Evolutionary conservation across 1,140 invertebrate genomes (phyloP).

Genomic region (Eciton burchellii): DNA sequence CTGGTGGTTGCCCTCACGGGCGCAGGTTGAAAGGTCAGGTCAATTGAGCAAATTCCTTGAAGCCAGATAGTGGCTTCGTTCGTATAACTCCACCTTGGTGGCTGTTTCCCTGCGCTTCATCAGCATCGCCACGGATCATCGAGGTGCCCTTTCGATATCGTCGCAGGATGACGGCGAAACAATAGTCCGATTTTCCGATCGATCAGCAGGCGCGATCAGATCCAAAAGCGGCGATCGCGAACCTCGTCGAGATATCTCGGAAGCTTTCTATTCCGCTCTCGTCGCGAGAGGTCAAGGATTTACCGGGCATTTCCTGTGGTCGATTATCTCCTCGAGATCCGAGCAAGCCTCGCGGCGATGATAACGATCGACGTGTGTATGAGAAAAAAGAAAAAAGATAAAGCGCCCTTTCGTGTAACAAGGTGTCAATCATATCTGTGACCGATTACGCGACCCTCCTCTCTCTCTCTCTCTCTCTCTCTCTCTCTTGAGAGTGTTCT

Average conservation of each 20-base stretch:
- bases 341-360: neutral
- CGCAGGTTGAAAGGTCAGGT: too few relatives aligned
- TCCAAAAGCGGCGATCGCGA: neutral
- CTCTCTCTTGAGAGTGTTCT: too few relatives aligned
- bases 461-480: too few relatives aligned
- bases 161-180: neutral
- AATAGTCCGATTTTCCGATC: neutral
- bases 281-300: neutral
- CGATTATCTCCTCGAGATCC: slow-evolving; percentile 4
- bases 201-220: neutral
- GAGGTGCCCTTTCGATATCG: neutral
- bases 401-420: too few relatives aligned
- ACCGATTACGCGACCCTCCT: too few relatives aligned
- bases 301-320: neutral
- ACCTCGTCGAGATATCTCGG: neutral
- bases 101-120: neutral
- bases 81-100: neutral
- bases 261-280: slow-evolving; percentile 12
- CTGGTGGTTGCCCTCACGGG: too few relatives aligned
- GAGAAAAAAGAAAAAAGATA: too few relatives aligned
- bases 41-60: slow-evolving; percentile 16
- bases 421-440: too few relatives aligned
- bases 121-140: neutral
- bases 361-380: too few relatives aligned
- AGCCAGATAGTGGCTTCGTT: neutral